Conservation (phyloP, 1,140 invertebrate species). For the Drosophila nebulosa region DNA sequence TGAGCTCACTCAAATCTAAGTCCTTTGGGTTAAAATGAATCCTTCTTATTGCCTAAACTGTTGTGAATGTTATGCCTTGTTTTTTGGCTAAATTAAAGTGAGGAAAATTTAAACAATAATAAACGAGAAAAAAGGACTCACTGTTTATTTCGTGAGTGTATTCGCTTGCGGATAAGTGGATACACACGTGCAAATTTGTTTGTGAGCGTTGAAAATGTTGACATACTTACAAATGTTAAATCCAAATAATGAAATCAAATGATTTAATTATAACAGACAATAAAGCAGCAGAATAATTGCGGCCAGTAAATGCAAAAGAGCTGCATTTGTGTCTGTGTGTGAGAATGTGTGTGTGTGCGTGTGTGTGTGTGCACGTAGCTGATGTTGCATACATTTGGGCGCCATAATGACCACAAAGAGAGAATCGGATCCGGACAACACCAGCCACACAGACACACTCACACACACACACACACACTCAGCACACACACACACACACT, state of each 20-base stretch:
- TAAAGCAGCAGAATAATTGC: slow-evolving; percentile 73
- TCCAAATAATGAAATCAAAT: slow-evolving; percentile 72
- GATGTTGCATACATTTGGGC: slow-evolving; percentile 27
- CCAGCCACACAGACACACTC: slow-evolving; percentile 8
- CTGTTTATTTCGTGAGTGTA: not conserved
- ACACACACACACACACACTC: slow-evolving; percentile 15
- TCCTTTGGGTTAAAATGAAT: too few relatives aligned
- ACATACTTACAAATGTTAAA: slow-evolving; percentile 63
- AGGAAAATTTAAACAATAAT: too few relatives aligned
- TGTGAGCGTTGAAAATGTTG: slow-evolving; percentile 6
- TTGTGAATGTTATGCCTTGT: too few relatives aligned
- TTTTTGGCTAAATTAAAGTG: too few relatives aligned
- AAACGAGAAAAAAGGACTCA: not conserved
- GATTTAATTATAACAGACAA: slow-evolving; percentile 79
- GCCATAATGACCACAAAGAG: slow-evolving; percentile 48
- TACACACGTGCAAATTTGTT: not conserved
- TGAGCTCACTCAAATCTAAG: too few relatives aligned
- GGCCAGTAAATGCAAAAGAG: slow-evolving; percentile 39
- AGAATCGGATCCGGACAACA: slow-evolving; percentile 16
- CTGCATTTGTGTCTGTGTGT: not conserved
- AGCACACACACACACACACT: slow-evolving; percentile 13
- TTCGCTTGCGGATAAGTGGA: not conserved
- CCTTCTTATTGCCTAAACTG: too few relatives aligned
- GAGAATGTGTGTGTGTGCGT: not conserved
- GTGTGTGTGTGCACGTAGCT: not conserved